Conservation (phyloP, 2,888 invertebrate species). For the Tenthredo scrophulariae region DNA sequence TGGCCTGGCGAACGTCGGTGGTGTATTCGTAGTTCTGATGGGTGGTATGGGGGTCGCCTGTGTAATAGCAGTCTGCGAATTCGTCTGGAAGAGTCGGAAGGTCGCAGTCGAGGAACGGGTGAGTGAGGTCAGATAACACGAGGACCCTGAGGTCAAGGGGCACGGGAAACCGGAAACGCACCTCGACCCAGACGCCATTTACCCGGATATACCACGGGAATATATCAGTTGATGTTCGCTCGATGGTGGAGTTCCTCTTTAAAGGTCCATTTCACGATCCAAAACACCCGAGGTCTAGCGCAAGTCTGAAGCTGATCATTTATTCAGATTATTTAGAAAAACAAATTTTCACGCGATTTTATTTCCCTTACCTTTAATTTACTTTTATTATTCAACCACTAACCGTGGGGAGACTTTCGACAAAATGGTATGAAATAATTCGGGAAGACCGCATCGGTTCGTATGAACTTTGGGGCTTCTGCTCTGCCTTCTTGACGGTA, state of each 20-base stretch:
- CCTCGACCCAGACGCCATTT: constrained; percentile 72
- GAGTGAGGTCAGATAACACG: constrained; percentile 78
- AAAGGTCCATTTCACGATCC: constrained; percentile 65
- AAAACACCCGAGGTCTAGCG: constrained; percentile 66
- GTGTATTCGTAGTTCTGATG: constrained; percentile 97
- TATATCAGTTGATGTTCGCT: constrained; percentile 74
- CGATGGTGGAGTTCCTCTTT: constrained; percentile 74
- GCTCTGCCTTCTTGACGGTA: background rate
- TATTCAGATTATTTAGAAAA: background rate
- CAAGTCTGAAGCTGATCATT: background rate
- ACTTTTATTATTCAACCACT: too few species aligned
- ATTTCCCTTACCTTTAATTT: too few species aligned
- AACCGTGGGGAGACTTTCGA: too few species aligned
- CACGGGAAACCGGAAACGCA: constrained; percentile 63
- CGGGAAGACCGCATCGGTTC: background rate
- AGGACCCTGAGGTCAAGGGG: constrained; percentile 63
- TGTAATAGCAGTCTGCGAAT: constrained; percentile 96
- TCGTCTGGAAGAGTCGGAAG: constrained; percentile 96
- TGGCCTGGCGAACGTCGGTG: constrained; percentile 96
- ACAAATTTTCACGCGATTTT: too few species aligned
- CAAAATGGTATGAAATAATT: too few species aligned
- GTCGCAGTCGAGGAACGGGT: constrained; percentile 95
- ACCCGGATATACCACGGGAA: constrained; percentile 71
- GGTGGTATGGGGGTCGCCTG: constrained; percentile 95
- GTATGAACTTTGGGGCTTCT: background rate